Evolutionary conservation across 1,140 invertebrate genomes (phyloP).

Genomic region (Littorina saxatilis): DNA sequence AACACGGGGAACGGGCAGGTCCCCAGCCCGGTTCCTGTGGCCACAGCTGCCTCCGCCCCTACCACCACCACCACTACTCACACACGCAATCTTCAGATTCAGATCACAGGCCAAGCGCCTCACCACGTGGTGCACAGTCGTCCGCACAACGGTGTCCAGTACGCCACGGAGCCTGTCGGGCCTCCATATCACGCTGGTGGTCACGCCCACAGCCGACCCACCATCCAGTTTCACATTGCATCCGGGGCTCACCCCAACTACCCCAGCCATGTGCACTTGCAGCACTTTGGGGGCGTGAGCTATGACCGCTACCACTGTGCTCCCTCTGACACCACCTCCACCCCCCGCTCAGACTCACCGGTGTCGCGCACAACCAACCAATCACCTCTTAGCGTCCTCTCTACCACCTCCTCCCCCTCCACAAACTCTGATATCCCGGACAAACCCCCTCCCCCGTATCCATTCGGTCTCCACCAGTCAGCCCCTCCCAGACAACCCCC

Average conservation of each 20-base stretch:
- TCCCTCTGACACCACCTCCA: conserved; percentile 60
- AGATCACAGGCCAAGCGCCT: conserved; percentile 60
- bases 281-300: conserved; percentile 24
- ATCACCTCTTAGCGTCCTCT: conserved; percentile 70
- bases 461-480: conserved; percentile 58
- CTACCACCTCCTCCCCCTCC: conserved; percentile 70
- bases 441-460: conserved; percentile 73
- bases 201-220: too few species aligned
- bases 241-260: conserved; percentile 32
- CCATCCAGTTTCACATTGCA: conserved; percentile 52
- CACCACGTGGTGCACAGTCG: conserved; percentile 41
- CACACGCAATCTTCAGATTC: conserved; percentile 63
- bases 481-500: conserved; percentile 56
- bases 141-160: conserved; percentile 49
- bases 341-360: conserved; percentile 72
- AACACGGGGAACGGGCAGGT: conserved; percentile 17
- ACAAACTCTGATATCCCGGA: conserved; percentile 73
- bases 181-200: conserved; percentile 3
- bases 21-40: background rate
- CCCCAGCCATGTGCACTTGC: conserved; percentile 35
- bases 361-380: conserved; percentile 69
- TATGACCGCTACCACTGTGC: conserved; percentile 49
- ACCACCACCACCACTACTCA: conserved; percentile 42
- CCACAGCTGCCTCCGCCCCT: background rate
- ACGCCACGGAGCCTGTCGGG: conserved; percentile 36